These are phyloP conservation scores for Cosmia pyralina DNA, from an alignment of 2,888 invertebrate species.

Conservation along the genomic window DNA sequence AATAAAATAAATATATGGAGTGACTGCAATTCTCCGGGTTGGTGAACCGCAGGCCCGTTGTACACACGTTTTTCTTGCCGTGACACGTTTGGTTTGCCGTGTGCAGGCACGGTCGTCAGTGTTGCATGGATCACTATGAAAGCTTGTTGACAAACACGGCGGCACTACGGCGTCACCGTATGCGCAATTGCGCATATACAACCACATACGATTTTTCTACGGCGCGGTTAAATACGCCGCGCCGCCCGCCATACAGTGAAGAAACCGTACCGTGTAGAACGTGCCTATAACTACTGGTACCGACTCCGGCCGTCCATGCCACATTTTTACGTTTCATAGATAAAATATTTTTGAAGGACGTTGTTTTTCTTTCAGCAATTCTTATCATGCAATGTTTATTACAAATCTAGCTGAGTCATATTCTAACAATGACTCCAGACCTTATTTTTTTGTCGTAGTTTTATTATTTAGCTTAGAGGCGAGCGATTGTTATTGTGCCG, in stretches of 20 bases:
- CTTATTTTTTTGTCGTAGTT: neutral
- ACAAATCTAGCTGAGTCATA: slow-evolving; percentile 23
- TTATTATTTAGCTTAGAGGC: neutral
- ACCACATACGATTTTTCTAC: too few species aligned
- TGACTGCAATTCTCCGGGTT: slow-evolving; percentile 46
- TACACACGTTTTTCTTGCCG: too few species aligned
- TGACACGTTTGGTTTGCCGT: too few species aligned
- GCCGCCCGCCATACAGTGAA: neutral
- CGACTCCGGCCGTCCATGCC: slow-evolving; percentile 9
- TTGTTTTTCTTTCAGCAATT: slow-evolving; percentile 23
- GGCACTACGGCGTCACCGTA: too few species aligned
- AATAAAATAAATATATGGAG: slow-evolving; percentile 54
- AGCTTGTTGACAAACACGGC: too few species aligned
- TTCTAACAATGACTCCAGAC: slow-evolving; percentile 1
- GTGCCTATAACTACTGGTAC: slow-evolving; percentile 14
- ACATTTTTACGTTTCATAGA: slow-evolving; percentile 43
- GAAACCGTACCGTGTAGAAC: too few species aligned
- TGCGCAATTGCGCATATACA: too few species aligned
- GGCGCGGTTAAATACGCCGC: too few species aligned
- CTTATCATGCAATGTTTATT: slow-evolving; percentile 26
- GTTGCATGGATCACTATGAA: too few species aligned
- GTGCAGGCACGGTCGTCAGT: too few species aligned
- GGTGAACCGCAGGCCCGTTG: slow-evolving; percentile 18
- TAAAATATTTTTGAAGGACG: slow-evolving; percentile 29
- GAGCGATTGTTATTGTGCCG: too few species aligned